Evolutionary conservation across 1,140 invertebrate genomes (phyloP).

Genomic region (Tetraneura akinire): DNA sequence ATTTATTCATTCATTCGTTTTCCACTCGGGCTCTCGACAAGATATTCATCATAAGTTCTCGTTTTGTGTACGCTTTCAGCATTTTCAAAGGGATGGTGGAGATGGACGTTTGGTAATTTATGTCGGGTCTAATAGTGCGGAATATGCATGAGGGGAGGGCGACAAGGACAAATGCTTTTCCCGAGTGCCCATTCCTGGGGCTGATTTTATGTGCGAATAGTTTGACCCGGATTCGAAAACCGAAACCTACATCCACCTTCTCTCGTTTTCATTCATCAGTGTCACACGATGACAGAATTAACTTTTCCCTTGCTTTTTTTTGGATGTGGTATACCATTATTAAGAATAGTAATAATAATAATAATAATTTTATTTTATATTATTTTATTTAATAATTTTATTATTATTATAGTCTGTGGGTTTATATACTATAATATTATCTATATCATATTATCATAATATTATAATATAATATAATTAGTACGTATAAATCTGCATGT

Average conservation of each 20-base stretch:
- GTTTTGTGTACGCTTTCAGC: not conserved
- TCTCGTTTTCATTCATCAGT: slow-evolving; percentile 35
- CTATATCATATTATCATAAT: not conserved
- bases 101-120: slow-evolving; percentile 40
- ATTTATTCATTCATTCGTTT: not conserved
- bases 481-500: not conserved
- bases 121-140: slow-evolving; percentile 45
- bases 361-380: too few species aligned
- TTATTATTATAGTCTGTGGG: too few species aligned
- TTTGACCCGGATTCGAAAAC: slow-evolving; percentile 42
- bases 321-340: not conserved
- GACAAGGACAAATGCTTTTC: slow-evolving; percentile 48
- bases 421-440: too few species aligned
- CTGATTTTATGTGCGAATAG: slow-evolving; percentile 35
- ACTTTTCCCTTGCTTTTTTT: slow-evolving; percentile 36
- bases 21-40: slow-evolving; percentile 1
- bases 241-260: not conserved
- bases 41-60: slow-evolving; percentile 46
- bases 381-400: too few species aligned
- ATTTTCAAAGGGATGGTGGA: not conserved
- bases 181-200: not conserved
- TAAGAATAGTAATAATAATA: too few species aligned
- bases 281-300: slow-evolving; percentile 33
- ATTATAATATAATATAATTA: too few species aligned
- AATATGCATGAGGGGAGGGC: slow-evolving; percentile 34